Evolutionary conservation across 2,113 vertebrate genomes (phyloP).

Genomic region (Columbina picui): DNA sequence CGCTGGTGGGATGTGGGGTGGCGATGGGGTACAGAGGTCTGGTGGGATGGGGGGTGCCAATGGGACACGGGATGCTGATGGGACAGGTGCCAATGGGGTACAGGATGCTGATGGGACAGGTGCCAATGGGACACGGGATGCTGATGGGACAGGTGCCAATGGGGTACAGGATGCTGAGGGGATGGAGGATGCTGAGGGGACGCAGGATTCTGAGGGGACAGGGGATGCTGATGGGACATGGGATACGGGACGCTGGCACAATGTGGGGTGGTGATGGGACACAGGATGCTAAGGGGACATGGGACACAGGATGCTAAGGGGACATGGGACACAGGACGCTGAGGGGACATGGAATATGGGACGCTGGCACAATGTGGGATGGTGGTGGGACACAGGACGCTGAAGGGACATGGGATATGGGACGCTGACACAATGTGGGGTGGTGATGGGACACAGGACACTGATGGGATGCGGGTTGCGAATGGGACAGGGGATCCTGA

Average conservation of each 20-base stretch:
- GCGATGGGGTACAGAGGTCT: not conserved
- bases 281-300: rapidly evolving
- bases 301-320: too few relatives aligned
- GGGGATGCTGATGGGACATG: not conserved
- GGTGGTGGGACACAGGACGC: rapidly evolving
- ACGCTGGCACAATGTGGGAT: not conserved
- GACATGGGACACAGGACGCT: too few relatives aligned
- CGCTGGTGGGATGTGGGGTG: too few relatives aligned
- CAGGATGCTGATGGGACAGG: rapidly evolving
- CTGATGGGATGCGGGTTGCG: too few relatives aligned
- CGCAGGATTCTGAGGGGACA: not conserved
- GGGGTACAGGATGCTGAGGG: not conserved
- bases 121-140: too few relatives aligned
- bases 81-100: not conserved
- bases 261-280: rapidly evolving
- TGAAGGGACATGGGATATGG: rapidly evolving
- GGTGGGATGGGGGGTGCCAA: not conserved
- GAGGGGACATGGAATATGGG: too few relatives aligned
- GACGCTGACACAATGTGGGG: too few relatives aligned
- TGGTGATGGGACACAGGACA: too few relatives aligned
- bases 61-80: too few relatives aligned
- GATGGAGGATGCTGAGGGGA: not conserved
- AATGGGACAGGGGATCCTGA: too few relatives aligned
- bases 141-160: not conserved
- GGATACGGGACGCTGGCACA: too few relatives aligned